Conservation (phyloP, 2,888 invertebrate species). For the Busseola fusca region DNA sequence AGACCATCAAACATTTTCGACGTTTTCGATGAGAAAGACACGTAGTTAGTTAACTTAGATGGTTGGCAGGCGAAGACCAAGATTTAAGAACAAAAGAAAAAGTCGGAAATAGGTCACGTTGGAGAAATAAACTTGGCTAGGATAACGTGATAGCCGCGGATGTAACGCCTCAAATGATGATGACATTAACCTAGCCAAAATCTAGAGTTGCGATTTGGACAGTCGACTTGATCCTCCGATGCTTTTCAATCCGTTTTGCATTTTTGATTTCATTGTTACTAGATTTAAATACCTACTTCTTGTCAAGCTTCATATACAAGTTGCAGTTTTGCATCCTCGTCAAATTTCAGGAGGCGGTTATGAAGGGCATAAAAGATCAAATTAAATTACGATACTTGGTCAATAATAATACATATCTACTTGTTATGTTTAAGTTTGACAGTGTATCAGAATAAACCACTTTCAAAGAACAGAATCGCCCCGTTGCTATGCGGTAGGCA, state of each 20-base stretch:
- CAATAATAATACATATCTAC: too few species aligned
- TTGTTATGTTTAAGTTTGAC: too few species aligned
- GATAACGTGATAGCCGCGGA: neutral
- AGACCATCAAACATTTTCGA: neutral
- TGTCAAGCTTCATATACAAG: neutral
- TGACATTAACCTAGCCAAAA: neutral
- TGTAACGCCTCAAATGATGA: neutral
- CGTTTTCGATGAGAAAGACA: neutral
- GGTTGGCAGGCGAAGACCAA: neutral
- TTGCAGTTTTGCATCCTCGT: too few species aligned
- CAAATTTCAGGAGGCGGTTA: too few species aligned
- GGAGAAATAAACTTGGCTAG: neutral
- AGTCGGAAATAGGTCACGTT: neutral
- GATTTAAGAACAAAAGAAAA: neutral
- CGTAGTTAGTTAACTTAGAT: neutral
- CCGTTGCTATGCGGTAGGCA: too few species aligned
- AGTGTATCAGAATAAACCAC: too few species aligned
- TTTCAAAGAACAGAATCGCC: too few species aligned
- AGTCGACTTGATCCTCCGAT: neutral
- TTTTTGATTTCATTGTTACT: neutral
- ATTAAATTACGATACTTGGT: too few species aligned
- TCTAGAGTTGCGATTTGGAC: neutral
- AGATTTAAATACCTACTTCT: neutral
- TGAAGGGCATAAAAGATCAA: too few species aligned
- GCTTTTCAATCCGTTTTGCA: neutral